Evolutionary conservation across 2,888 invertebrate species (phyloP).

Genomic region (Morpho achilles): DNA sequence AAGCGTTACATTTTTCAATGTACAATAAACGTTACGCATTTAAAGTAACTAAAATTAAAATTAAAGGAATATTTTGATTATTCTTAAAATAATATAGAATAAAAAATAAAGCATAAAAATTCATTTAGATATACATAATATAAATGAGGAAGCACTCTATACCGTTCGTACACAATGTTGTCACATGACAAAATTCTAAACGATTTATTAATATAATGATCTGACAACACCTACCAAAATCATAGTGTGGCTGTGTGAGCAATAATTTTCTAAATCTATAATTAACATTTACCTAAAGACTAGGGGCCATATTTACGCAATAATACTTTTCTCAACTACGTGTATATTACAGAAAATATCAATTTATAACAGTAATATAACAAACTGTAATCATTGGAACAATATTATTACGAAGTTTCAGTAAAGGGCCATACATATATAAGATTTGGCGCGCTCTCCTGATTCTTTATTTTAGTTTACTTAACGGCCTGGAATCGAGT

Average conservation of each 20-base stretch:
- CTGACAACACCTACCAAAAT: conserved; percentile 33
- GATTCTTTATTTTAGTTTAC: too few relatives aligned
- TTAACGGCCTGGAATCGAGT: too few relatives aligned
- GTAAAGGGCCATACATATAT: too few relatives aligned
- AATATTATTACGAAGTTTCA: too few relatives aligned
- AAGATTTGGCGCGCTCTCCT: too few relatives aligned
- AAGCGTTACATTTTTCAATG: too few relatives aligned
- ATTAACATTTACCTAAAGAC: conserved; percentile 64
- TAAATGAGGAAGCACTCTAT: conserved; percentile 44
- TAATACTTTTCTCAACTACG: conserved; percentile 47
- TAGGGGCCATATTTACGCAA: conserved; percentile 59
- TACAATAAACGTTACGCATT: too few relatives aligned
- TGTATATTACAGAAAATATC: conserved; percentile 51
- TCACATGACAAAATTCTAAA: conserved; percentile 15
- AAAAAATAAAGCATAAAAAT: conserved; percentile 28
- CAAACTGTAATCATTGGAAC: conserved; percentile 2
- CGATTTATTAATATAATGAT: conserved; percentile 11
- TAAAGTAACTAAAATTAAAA: conserved; percentile 21
- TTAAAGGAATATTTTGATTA: conserved; percentile 20
- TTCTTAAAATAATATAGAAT: conserved; percentile 30
- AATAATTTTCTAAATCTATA: conserved; percentile 50
- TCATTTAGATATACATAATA: conserved; percentile 19
- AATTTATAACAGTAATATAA: conserved; percentile 48
- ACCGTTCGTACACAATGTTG: conserved; percentile 28
- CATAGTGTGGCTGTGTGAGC: conserved; percentile 53